Percentiles rank a stretch among this genome's conserved stretches.
Conservation (phyloP, 2,797 vertebrate genomes). For the Staurois parvus region DNA sequence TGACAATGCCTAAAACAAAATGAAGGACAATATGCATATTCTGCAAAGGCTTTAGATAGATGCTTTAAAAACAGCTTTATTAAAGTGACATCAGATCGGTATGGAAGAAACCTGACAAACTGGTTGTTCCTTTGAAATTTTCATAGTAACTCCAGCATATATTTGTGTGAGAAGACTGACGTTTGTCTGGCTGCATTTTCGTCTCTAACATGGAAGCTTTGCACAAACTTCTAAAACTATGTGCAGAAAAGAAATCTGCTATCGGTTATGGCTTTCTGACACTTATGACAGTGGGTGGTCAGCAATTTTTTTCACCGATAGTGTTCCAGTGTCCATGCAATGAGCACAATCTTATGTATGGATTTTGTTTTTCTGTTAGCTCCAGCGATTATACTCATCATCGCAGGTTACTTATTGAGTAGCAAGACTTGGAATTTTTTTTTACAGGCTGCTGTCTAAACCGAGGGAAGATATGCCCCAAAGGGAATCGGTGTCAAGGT, state of each 20-base stretch:
- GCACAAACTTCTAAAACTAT: constrained; percentile 82
- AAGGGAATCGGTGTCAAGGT: constrained; percentile 76
- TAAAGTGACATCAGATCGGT: constrained; percentile 26
- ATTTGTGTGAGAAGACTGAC: neutral
- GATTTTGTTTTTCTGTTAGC: constrained; percentile 87
- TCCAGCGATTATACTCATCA: constrained; percentile 85
- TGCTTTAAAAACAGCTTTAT: constrained; percentile 28
- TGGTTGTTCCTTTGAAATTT: constrained; percentile 19
- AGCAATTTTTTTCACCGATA: constrained; percentile 87
- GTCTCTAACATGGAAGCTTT: constrained; percentile 83
- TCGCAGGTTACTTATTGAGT: constrained; percentile 85
- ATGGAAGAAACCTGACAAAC: constrained; percentile 31
- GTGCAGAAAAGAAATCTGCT: constrained; percentile 85
- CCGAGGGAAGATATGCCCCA: constrained; percentile 84
- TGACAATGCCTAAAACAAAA: constrained; percentile 11
- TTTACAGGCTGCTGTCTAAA: constrained; percentile 91
- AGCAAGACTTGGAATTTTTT: constrained; percentile 86
- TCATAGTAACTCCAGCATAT: constrained; percentile 4
- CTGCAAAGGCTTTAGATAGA: neutral
- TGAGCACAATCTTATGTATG: constrained; percentile 84
- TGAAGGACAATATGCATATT: neutral
- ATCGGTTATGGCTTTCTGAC: constrained; percentile 94
- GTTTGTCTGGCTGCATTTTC: neutral
- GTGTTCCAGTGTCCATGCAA: constrained; percentile 95
- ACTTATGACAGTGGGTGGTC: constrained; percentile 87